phyloP scores from a whole-genome alignment of 1,140 invertebrate genomes.

The Hycleus phaleratus region DNA sequence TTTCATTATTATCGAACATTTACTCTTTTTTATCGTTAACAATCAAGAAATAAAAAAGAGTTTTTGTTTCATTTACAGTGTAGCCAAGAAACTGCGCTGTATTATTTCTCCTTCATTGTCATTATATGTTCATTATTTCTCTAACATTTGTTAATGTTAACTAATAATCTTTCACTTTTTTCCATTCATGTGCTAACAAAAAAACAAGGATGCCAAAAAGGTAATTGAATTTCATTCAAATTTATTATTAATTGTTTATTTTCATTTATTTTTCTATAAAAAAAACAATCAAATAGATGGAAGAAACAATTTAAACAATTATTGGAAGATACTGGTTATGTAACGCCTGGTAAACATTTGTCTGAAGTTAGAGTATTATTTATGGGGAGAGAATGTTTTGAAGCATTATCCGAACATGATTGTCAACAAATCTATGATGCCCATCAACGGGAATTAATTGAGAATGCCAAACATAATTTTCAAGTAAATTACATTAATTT shows the following conservation, averaged over 20 bases:
- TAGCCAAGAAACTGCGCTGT: no score
- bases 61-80: no score
- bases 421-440: constrained; percentile 90
- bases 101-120: no score
- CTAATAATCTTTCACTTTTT: background rate
- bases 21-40: no score
- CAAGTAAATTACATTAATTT: constrained; percentile 47
- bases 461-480: constrained; percentile 87
- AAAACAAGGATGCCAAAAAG: constrained; percentile 29
- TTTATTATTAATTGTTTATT: constrained; percentile 1
- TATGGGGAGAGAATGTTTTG: constrained; percentile 92
- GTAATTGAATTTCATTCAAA: constrained; percentile 6
- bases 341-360: constrained; percentile 86
- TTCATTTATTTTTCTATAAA: constrained; percentile 10
- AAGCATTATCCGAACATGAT: constrained; percentile 82
- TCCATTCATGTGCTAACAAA: constrained; percentile 5
- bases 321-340: constrained; percentile 89
- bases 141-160: no score
- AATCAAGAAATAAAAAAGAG: no score
- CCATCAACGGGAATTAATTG: constrained; percentile 87
- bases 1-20: no score
- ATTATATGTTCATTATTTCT: no score
- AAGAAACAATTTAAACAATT: constrained; percentile 90
- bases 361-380: constrained; percentile 89
- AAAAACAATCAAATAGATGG: constrained; percentile 49